Evolutionary conservation across 2,113 vertebrate genomes (phyloP), one percentile per base, ranked within the genome.

Genomic region (Spermophilus dauricus): DNA sequence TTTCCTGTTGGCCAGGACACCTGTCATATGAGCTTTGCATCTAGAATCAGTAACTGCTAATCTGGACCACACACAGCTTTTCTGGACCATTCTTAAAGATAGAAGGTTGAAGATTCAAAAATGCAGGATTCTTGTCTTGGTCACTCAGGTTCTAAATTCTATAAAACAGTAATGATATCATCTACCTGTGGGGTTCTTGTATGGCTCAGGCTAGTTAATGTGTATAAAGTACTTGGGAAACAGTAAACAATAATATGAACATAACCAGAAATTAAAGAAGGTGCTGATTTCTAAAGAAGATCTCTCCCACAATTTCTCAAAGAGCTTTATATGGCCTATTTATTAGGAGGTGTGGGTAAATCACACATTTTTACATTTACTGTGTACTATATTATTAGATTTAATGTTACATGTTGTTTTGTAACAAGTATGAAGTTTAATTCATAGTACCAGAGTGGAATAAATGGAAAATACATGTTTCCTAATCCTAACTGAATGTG

Each of bases 1-100:
- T 97, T 98, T 98, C 97, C 98, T 98, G 97, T 98, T 98, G 98
- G 95, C 97, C 95, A 97, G 98, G 97, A 98, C 96, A 98, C 98
- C 98, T 98, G 98, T 98, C 98, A 98, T 96, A 97, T 86, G 95
- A 96, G 97, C 97, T 98, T 98, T 98, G 96, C 95, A 95, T 98
- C 97, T 89, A 96, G 95, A 98, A 98, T 98, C 97, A 97, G 95
- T 98, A 97, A 95, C 87, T 93, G 12, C 96, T 95, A 45, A 20
- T 97, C 94, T 97, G 53, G 97, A 98, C 96, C 97, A 98, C 95
- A 98, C 96, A 93, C 93, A 14, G 81, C 94, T 96, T 96, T 97
- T 97, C 97, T 96, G 92, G 92, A 34, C 7, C 28, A 84, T 63
- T 94, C 63, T 56, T 76, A 78, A 90, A 75, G 69, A 83, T 9